These are phyloP conservation scores for Dermatophagoides farinae DNA, from an alignment of 1,140 invertebrate genomes.

Conservation along the genomic window DNA sequence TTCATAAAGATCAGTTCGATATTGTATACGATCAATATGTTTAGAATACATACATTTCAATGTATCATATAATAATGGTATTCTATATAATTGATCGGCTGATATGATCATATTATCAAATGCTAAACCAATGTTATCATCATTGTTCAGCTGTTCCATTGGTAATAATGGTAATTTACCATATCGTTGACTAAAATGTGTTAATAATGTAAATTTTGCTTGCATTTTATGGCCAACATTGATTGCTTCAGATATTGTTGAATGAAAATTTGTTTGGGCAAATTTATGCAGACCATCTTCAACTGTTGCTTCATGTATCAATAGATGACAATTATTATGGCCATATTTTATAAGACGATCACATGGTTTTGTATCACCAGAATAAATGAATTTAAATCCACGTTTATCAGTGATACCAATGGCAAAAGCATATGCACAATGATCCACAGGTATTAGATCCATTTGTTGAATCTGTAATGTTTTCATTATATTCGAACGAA, in stretches of 20 bases:
- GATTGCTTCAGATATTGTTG: constrained; percentile 44
- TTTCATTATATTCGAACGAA: neutral
- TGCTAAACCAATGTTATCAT: constrained; percentile 46
- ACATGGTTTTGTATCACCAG: constrained; percentile 27
- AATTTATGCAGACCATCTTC: constrained; percentile 49
- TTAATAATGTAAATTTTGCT: constrained; percentile 64
- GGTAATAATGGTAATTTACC: constrained; percentile 54
- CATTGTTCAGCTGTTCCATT: constrained; percentile 23
- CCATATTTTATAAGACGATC: constrained; percentile 31
- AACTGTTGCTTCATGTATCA: constrained; percentile 96
- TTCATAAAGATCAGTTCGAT: neutral
- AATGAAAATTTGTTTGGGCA: constrained; percentile 26
- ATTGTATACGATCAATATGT: constrained; percentile 37
- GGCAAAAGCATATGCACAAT: constrained; percentile 17
- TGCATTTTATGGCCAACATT: constrained; percentile 55
- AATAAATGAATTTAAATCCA: constrained; percentile 23
- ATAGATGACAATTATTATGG: constrained; percentile 47
- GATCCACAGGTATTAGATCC: constrained; percentile 9
- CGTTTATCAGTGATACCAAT: constrained; percentile 47
- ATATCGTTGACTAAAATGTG: constrained; percentile 92
- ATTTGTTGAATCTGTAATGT: neutral
- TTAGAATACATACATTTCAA: constrained; percentile 59
- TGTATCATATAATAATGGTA: constrained; percentile 51
- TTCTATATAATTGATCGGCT: constrained; percentile 40
- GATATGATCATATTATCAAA: constrained; percentile 81